Conservation (phyloP, 2,888 invertebrate species). For the Elaeidobius kamerunicus region DNA sequence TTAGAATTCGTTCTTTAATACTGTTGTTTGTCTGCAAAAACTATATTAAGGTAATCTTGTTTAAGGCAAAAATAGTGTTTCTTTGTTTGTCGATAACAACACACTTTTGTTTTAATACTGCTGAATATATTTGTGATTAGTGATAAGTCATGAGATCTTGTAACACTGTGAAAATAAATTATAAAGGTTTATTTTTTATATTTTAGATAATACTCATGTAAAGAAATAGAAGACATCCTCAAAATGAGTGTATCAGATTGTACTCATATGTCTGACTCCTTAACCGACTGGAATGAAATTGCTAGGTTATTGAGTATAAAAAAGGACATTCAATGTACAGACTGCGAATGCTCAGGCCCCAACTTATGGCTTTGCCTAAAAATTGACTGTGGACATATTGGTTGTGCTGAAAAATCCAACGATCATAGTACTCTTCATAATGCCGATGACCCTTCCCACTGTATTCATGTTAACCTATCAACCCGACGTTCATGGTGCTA, state of each 20-base stretch:
- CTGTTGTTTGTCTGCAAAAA: no score
- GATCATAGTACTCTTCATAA: constrained; percentile 84
- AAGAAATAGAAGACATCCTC: no score
- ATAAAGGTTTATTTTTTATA: no score
- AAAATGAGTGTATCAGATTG: constrained; percentile 39
- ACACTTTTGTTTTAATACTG: no score
- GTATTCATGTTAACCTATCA: constrained; percentile 80
- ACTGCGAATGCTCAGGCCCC: constrained; percentile 70
- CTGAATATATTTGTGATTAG: no score
- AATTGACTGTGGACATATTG: constrained; percentile 73
- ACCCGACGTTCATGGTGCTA: constrained; percentile 89
- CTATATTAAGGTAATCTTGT: no score
- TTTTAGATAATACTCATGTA: no score
- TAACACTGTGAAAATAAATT: no score
- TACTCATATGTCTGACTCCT: constrained; percentile 42
- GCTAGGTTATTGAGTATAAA: constrained; percentile 38
- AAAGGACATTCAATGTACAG: constrained; percentile 57
- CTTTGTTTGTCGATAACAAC: no score
- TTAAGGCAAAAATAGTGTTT: no score
- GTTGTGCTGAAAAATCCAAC: constrained; percentile 78
- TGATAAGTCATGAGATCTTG: no score
- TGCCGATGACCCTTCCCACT: constrained; percentile 65
- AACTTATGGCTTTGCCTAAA: constrained; percentile 86
- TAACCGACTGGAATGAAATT: constrained; percentile 42
- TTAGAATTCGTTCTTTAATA: no score